Evolutionary conservation across 2,113 vertebrate genomes (phyloP).

Genomic region (Sapayoa aenigma): DNA sequence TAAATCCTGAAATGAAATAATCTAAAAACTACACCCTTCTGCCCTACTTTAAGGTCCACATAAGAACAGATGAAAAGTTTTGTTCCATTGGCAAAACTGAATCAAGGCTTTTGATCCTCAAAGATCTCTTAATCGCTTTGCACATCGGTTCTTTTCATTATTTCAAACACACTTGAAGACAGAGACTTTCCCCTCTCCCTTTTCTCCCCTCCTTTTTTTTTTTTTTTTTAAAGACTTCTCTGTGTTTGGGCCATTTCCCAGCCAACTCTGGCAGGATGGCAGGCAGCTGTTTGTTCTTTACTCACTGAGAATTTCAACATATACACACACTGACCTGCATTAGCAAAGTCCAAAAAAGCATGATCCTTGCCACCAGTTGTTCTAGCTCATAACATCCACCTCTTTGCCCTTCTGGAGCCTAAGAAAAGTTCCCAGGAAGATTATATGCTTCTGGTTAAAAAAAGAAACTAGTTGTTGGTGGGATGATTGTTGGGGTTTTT

Average conservation of each 20-base stretch:
- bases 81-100: slow-evolving; percentile 60
- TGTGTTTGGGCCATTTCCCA: slow-evolving; percentile 24
- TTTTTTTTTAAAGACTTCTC: background rate
- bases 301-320: background rate
- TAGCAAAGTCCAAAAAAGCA: background rate
- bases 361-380: background rate
- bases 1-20: slow-evolving; percentile 73
- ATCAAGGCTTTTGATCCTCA: slow-evolving; percentile 70
- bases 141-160: slow-evolving; percentile 62
- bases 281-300: slow-evolving; percentile 1
- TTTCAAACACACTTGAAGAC: slow-evolving; percentile 59
- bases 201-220: background rate
- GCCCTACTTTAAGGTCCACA: slow-evolving; percentile 73
- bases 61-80: slow-evolving; percentile 71
- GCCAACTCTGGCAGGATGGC: background rate
- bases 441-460: slow-evolving; percentile 51
- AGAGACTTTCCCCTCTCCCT: background rate
- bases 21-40: slow-evolving; percentile 67
- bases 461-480: slow-evolving; percentile 42
- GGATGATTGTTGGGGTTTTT: slow-evolving; percentile 8
- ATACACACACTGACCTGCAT: background rate
- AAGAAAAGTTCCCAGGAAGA: slow-evolving; percentile 14
- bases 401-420: background rate
- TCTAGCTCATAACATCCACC: background rate
- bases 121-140: slow-evolving; percentile 67